Base-by-base conservation (phyloP, 2,113 vertebrate species). In the Rana temporaria region DNA sequence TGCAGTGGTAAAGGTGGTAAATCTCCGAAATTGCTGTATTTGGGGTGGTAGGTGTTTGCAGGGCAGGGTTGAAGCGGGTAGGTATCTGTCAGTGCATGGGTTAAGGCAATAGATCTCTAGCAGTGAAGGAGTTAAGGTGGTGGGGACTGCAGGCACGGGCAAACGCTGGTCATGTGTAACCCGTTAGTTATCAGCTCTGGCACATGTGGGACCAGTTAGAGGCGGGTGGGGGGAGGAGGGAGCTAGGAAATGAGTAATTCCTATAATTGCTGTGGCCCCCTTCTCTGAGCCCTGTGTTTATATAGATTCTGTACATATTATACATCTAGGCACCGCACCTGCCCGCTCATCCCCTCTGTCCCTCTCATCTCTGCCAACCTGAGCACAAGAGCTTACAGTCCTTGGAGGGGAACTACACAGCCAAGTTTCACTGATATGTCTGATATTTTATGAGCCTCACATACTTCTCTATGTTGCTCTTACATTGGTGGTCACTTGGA, bases 181-280 rank as follows among this genome's bases (percentile, higher is more conserved):
- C n/a, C 32, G 66, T 68, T 68, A 75, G 30, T 62, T 75, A 38
- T 62, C 56, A 16, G 56, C 18, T 2, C 52, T 55, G 72, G 32
- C 20, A 63, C 74, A 77, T 77, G 59, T 77, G 74, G 74, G 34
- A 42, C 60, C 11, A 15, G 59, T 77, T 77, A 77, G 17, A 19
- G 53, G 16, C 4, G 55, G 71, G 71, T 9, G 59, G 20, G 73
- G n/a, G 55, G 4, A 22, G 32, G 70, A 20, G 56, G 32, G 70
- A 20, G 53, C 14, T 59, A 52, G 59, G 59, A 74, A 74, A 57
- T 59, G 55, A 57, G 32, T 74, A 57, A 74, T 60, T 74, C 30
- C 4, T 11, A 16, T 60, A 74, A 74, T 74, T 60, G 14, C 26
- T 26, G 48, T 26, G 69, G 32, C 16, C 30, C 7, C 17, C 24